Conservation (phyloP, 2,113 vertebrate genomes). For the Dinomys branickii region DNA sequence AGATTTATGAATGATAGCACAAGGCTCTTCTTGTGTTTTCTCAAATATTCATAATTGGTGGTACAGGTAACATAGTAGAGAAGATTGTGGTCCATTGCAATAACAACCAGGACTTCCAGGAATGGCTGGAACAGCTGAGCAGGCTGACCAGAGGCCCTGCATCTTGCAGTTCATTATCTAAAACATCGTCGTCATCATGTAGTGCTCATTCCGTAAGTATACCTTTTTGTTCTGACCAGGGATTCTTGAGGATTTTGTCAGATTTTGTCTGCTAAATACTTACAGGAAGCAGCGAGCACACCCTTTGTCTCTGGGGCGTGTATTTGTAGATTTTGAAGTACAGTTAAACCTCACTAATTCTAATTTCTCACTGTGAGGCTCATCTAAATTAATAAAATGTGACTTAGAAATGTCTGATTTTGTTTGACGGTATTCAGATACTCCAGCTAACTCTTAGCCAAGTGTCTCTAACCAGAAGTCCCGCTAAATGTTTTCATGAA, state of each 20-base stretch:
- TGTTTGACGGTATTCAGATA: not conserved
- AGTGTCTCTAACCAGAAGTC: constrained; percentile 49
- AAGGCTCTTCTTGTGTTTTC: constrained; percentile 5
- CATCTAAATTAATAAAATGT: constrained; percentile 13
- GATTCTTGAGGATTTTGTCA: not conserved
- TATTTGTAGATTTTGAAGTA: constrained; percentile 51
- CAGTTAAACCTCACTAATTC: constrained; percentile 72
- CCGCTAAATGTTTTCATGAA: constrained; percentile 38
- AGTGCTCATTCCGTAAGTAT: constrained; percentile 84
- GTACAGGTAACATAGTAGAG: constrained; percentile 90
- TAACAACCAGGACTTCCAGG: constrained; percentile 92
- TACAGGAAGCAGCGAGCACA: constrained; percentile 38
- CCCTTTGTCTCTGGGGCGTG: not conserved
- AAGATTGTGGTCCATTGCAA: constrained; percentile 92
- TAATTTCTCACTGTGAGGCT: constrained; percentile 17
- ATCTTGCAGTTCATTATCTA: constrained; percentile 88
- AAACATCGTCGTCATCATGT: constrained; percentile 87
- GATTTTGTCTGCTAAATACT: constrained; percentile 44
- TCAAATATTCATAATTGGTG: constrained; percentile 35
- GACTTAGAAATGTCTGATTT: constrained; percentile 26
- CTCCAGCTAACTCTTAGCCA: constrained; percentile 25
- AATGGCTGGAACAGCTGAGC: constrained; percentile 96
- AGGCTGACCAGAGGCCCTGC: constrained; percentile 91
- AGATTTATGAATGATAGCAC: not conserved
- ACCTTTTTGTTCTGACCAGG: not conserved